Conservation (phyloP, 2,113 vertebrate genomes). For the human (Homo sapiens) region GRCh38 chr2:235214001-235214500, state of each 20-base stretch:
- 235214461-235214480: background rate
- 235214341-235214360: rapidly evolving
- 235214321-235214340: background rate
- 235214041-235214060: no score
- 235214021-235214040: background rate
- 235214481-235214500: background rate
- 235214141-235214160: no score
- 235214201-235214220: background rate
- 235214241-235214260: background rate
- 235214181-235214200: no score
- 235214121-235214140: background rate
- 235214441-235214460: background rate
- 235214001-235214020: background rate
- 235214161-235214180: background rate
- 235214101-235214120: background rate
- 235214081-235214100: background rate
- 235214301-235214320: background rate
- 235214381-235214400: rapidly evolving
- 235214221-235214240: background rate
- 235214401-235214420: background rate
- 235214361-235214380: no score
- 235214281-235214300: background rate
- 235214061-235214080: no score
- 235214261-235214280: background rate
- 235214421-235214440: background rate